Percentiles rank a stretch among this genome's conserved stretches.
Evolutionary conservation across 92 coral and sea anemone species (phyloP).

Genomic region (Porites evermanni): DNA sequence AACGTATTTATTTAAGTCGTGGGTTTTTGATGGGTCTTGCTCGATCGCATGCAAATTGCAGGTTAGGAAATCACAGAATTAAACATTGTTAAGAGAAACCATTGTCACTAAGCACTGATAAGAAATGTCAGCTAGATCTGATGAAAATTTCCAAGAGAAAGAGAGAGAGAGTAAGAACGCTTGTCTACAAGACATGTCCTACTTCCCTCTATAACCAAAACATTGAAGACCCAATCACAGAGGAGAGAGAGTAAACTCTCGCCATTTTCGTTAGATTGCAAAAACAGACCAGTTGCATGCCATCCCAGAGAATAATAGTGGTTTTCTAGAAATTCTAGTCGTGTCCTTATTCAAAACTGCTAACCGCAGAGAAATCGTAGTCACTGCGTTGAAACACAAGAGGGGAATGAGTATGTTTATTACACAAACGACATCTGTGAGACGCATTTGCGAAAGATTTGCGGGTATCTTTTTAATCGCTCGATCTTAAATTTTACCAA

Average conservation of each 20-base stretch:
- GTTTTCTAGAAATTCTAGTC: constrained; percentile 27
- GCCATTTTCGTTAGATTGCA: constrained; percentile 2
- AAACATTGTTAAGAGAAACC: constrained; percentile 40
- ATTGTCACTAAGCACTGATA: constrained; percentile 35
- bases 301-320: constrained; percentile 10
- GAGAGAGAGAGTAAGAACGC: background rate
- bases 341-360: background rate
- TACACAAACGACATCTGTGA: no score
- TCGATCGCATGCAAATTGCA: constrained; percentile 43
- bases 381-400: background rate
- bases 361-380: background rate
- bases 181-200: background rate
- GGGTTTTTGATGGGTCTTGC: constrained; percentile 19
- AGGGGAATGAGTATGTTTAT: background rate
- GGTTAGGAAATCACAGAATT: constrained; percentile 34
- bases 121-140: constrained; percentile 31
- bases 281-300: constrained; percentile 15
- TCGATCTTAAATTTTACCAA: constrained; percentile 17
- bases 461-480: constrained; percentile 8
- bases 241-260: background rate
- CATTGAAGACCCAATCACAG: background rate
- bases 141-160: background rate
- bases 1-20: constrained; percentile 3
- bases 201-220: background rate
- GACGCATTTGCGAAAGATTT: background rate